Conservation (phyloP, 2,888 invertebrate species). For the Cosmia pyralina region DNA sequence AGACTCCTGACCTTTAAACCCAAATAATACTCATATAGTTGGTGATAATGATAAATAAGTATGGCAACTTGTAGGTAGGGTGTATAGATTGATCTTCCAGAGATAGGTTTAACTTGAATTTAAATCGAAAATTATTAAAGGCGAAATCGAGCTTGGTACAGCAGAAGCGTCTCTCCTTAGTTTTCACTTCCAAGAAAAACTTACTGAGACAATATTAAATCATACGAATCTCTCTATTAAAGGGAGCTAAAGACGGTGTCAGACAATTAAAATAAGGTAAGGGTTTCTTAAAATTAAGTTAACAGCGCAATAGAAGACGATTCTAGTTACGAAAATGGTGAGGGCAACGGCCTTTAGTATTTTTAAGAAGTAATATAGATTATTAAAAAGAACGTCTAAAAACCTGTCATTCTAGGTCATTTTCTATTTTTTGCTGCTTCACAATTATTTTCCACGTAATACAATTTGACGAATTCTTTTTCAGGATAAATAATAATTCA, state of each 20-base stretch:
- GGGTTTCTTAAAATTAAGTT: neutral
- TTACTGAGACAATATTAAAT: neutral
- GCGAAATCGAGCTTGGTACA: neutral
- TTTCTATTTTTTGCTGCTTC: conserved; percentile 4
- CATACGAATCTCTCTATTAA: neutral
- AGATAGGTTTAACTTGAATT: neutral
- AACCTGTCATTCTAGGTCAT: conserved; percentile 37
- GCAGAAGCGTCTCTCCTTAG: neutral
- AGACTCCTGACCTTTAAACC: no score
- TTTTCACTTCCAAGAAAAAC: neutral
- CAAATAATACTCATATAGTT: no score
- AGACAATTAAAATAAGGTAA: neutral
- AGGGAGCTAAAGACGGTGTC: neutral
- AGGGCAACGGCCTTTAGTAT: conserved; percentile 15
- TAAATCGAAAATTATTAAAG: neutral
- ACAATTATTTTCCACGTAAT: conserved; percentile 19
- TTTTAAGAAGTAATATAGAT: conserved; percentile 2
- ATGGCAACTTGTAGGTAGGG: neutral
- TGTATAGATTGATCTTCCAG: neutral
- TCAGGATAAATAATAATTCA: neutral
- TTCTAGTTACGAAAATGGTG: neutral
- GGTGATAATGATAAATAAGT: no score
- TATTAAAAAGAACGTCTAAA: conserved; percentile 14
- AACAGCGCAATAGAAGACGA: neutral
- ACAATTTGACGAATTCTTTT: conserved; percentile 24